Base-by-base conservation (phyloP, 2,888 invertebrate genomes). In the Synergus itoensis region DNA sequence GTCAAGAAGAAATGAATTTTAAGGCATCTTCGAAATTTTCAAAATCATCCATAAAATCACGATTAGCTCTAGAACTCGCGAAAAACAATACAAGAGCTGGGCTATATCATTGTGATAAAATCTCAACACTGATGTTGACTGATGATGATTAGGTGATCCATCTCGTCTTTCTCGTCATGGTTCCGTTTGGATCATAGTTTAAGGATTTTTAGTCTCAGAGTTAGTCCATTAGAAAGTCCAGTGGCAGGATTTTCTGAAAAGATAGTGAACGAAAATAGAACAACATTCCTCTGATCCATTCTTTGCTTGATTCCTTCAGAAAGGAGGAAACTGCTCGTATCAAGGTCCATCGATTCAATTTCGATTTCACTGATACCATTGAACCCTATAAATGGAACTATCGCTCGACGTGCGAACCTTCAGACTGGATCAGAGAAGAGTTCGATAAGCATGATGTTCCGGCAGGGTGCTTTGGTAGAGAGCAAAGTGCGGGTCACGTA, bases 261-360 rank as follows among this genome's bases (percentile, higher is more conserved):
- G 57, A 18, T 57, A 18, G n/a, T 57, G 11, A 18, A 57, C 76
- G 63, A 76, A 78, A 78, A 65, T 63, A 63, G 62, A 43, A 77
- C 67, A 65, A 77, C 77, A 77, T 63, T 79, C 76, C 60, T 60
- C 77, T 79, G 78, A 77, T 63, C n/a, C 62, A n/a, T 75, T 28
- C 45, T 36, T 28, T 21, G 12, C 28, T 9, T 69, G 45, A 69
- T 28, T 48, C 69, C 28, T 36, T 14, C 45, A 11, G 43, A 21
- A 40, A 67, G 67, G 43, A 21, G 45, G 18, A 40, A 43, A 43
- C 67, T 12, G 43, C 45, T 65, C 48, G 36, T 57, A 53, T 57
- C 77, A 77, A 77, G 77, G 53, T 77, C 67, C 69, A 77, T 77
- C 77, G 65, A 67, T 67, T 77, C 77, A 67, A 77, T 77, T 77